These are phyloP conservation scores for Zygogramma bicolorata DNA, from an alignment of 2,888 invertebrate species.

Conservation along the genomic window DNA sequence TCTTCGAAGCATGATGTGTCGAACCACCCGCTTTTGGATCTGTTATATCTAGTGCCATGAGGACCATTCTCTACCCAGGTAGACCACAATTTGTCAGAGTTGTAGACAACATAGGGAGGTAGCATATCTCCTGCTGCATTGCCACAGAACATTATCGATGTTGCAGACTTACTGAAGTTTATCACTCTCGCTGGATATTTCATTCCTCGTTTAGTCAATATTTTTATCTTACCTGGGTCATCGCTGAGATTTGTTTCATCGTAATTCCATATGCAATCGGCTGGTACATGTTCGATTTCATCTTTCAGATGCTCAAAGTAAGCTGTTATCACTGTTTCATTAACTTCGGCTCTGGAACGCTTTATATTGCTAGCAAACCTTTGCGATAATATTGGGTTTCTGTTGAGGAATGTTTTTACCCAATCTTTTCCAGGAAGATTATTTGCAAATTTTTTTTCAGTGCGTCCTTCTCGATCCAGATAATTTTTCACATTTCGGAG, in stretches of 20 bases:
- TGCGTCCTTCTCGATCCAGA: background rate
- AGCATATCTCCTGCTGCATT: slow-evolving; percentile 52
- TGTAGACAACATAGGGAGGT: slow-evolving; percentile 55
- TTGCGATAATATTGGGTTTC: slow-evolving; percentile 14
- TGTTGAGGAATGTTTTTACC: background rate
- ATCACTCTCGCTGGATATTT: slow-evolving; percentile 46
- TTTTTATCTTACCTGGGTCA: slow-evolving; percentile 50
- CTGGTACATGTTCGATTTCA: slow-evolving; percentile 12
- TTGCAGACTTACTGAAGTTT: slow-evolving; percentile 24
- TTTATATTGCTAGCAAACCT: slow-evolving; percentile 29
- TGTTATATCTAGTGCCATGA: slow-evolving; percentile 33
- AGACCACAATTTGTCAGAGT: slow-evolving; percentile 32
- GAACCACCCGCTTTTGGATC: slow-evolving; percentile 38
- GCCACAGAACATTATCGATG: slow-evolving; percentile 35
- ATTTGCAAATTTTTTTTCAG: background rate
- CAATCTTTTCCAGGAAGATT: background rate
- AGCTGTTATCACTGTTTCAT: slow-evolving; percentile 7
- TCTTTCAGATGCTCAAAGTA: slow-evolving; percentile 16
- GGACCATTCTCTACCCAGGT: slow-evolving; percentile 38
- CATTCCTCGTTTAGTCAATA: slow-evolving; percentile 41
- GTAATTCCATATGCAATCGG: slow-evolving; percentile 35
- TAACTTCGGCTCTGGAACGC: slow-evolving; percentile 18
- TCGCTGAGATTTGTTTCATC: slow-evolving; percentile 54
- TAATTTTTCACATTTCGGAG: slow-evolving; percentile 50
- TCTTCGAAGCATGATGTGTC: slow-evolving; percentile 38